Evolutionary conservation across 2,113 vertebrate species (phyloP).

Genomic region (Empidonax traillii): DNA sequence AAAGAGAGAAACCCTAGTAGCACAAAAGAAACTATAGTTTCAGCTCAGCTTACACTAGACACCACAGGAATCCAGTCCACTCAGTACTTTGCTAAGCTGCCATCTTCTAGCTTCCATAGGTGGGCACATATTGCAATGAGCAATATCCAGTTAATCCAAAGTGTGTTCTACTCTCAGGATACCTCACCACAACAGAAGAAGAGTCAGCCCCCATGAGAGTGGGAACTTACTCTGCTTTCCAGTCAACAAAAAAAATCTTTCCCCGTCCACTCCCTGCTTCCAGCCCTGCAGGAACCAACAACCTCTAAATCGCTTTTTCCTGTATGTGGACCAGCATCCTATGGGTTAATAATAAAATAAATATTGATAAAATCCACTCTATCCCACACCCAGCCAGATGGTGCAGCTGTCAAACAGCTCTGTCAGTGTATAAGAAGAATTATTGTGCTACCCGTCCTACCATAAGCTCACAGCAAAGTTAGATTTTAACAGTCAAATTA

Average conservation of each 20-base stretch:
- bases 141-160: background rate
- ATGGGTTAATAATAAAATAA: background rate
- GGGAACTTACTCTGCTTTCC: background rate
- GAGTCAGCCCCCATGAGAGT: background rate
- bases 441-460: background rate
- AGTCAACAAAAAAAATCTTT: background rate
- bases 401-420: constrained; percentile 10
- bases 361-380: background rate
- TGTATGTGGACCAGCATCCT: background rate
- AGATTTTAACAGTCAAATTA: constrained; percentile 22
- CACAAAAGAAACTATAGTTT: background rate
- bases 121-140: background rate
- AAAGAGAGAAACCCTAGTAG: background rate
- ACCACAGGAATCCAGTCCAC: background rate
- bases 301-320: background rate
- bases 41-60: background rate
- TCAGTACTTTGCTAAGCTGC: background rate
- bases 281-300: background rate
- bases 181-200: background rate
- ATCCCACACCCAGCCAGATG: background rate
- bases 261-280: background rate
- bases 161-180: background rate
- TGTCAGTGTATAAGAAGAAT: background rate
- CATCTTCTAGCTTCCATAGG: background rate
- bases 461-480: background rate